Conservation (phyloP, 2,113 vertebrate genomes). For the Mirounga angustirostris region DNA sequence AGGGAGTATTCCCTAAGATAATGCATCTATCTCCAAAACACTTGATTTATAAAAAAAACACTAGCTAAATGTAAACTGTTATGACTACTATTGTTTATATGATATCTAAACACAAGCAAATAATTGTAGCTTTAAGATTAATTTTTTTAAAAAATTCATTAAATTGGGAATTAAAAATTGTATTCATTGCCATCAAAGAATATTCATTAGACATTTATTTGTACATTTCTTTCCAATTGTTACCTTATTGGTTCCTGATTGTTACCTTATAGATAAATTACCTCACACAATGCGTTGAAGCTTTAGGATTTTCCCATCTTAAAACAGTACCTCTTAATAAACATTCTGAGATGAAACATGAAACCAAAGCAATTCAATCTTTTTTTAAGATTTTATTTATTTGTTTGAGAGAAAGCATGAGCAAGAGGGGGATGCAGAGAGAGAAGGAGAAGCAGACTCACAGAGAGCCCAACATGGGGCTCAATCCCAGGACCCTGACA, state of each 20-base stretch:
- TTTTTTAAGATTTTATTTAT: background rate
- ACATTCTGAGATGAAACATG: slow-evolving; percentile 44
- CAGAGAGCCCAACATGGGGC: background rate
- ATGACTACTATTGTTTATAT: background rate
- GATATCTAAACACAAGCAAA: slow-evolving; percentile 13
- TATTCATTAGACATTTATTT: slow-evolving; percentile 66
- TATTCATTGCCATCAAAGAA: slow-evolving; percentile 40
- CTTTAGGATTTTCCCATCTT: slow-evolving; percentile 47
- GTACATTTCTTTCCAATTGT: slow-evolving; percentile 57
- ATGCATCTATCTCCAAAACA: background rate
- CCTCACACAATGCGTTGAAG: slow-evolving; percentile 44
- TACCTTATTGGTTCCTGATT: slow-evolving; percentile 2
- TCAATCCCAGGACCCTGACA: background rate
- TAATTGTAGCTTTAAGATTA: slow-evolving; percentile 36
- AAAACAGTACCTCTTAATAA: slow-evolving; percentile 61
- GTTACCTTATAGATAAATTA: slow-evolving; percentile 69
- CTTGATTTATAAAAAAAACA: background rate
- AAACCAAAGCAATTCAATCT: slow-evolving; percentile 16
- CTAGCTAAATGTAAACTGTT: slow-evolving; percentile 4
- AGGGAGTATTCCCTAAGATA: background rate
- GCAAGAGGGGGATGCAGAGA: background rate
- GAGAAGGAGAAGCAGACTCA: background rate
- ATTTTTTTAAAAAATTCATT: background rate
- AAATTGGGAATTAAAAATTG: slow-evolving; percentile 58
- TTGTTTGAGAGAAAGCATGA: background rate